Percentiles rank a stretch among this genome's conserved stretches.
Conservation (phyloP, 2,113 vertebrate genomes). For the Illadopsis cleaveri region DNA sequence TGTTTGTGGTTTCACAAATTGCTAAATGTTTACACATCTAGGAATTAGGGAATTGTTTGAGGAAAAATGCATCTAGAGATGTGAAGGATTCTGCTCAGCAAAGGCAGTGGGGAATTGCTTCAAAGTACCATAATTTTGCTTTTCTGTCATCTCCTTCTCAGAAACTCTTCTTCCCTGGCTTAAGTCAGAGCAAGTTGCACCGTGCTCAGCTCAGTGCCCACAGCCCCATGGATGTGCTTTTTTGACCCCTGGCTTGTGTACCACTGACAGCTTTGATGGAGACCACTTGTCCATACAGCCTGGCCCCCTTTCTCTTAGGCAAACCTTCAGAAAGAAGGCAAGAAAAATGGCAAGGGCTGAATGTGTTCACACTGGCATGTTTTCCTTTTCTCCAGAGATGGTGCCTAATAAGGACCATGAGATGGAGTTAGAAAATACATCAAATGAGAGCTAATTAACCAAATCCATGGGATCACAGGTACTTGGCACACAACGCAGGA, state of each 20-base stretch:
- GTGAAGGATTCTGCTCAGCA: not conserved
- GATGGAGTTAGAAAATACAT: not conserved
- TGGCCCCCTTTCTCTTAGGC: not conserved
- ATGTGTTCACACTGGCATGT: not conserved
- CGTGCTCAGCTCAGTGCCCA: not conserved
- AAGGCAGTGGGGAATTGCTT: not conserved
- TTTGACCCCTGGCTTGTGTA: not conserved
- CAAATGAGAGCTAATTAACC: not conserved
- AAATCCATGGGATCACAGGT: not conserved
- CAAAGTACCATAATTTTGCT: not conserved
- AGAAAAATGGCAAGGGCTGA: not conserved
- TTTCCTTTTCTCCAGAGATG: not conserved
- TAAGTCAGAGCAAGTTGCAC: not conserved
- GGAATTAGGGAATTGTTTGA: not conserved
- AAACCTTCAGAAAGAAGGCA: not conserved
- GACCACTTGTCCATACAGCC: not conserved
- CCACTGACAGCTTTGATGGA: not conserved
- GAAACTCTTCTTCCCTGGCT: not conserved
- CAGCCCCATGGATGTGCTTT: not conserved
- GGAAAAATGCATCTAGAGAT: not conserved
- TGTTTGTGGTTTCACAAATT: not conserved
- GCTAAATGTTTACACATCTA: not conserved
- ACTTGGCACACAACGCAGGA: not conserved
- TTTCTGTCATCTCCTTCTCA: not conserved
- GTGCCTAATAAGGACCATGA: not conserved